Percentiles rank a stretch among this genome's conserved stretches.
Evolutionary conservation across 2,797 vertebrate genomes (phyloP).

Genomic region (Falco peregrinus): DNA sequence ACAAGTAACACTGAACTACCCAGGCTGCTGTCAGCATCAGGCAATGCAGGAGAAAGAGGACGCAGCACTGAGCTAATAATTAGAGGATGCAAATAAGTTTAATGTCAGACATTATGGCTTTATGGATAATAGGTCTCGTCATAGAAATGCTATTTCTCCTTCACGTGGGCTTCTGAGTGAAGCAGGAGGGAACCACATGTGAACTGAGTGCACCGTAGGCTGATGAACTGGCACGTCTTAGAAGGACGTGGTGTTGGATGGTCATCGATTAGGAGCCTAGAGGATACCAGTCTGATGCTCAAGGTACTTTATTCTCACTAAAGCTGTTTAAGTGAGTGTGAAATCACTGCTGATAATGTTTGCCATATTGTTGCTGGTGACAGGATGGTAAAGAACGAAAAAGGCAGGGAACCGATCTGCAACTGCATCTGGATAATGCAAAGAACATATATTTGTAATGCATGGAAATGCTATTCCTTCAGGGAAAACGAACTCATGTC

Average conservation of each 20-base stretch:
- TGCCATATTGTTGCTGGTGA: not conserved
- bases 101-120: not conserved
- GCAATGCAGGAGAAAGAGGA: not conserved
- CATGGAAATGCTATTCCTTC: not conserved
- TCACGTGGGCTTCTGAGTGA: not conserved
- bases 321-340: not conserved
- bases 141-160: not conserved
- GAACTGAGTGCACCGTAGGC: not conserved
- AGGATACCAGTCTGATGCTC: not conserved
- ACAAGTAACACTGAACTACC: not conserved
- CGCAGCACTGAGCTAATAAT: not conserved
- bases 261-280: not conserved
- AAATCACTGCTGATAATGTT: not conserved
- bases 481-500: not conserved
- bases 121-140: not conserved
- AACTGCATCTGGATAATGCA: not conserved
- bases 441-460: not conserved
- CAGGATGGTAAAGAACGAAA: not conserved
- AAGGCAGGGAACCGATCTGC: not conserved
- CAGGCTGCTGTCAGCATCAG: not conserved
- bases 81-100: not conserved
- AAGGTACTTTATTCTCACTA: not conserved
- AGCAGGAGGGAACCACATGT: not conserved
- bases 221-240: not conserved
- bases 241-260: not conserved